Evolutionary conservation across 2,888 invertebrate species (phyloP), one percentile per base, ranked within the genome.

Genomic region (Thalpophila matura): DNA sequence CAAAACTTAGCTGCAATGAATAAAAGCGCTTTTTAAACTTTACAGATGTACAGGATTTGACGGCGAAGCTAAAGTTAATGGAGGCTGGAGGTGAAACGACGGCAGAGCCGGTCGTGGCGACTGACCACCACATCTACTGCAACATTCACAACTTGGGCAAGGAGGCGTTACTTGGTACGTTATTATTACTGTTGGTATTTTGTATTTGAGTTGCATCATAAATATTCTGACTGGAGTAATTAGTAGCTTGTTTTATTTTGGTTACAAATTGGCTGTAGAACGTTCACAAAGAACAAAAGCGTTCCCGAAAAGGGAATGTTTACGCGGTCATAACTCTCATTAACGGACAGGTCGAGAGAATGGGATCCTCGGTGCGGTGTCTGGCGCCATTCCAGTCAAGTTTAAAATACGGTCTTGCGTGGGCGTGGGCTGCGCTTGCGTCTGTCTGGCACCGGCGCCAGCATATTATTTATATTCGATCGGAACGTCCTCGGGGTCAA

Each of bases 31-130:
- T 47, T 29, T 51, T 71, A 42, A 83, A 84, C 53, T 94, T 95
- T 84, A 56, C 96, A 96, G 97, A 97, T 90, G 96, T 97, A 77
- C 96, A 97, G 88, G 97, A 97, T 88, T 94, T 97, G 82, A 96
- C 97, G 77, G 96, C 96, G 46, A 96, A 96, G 86, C 91, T 97
- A 86, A 97, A 96, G 84, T 89, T 97, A 71, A 97, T 97, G 96
- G 95, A 95, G 77, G 88, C 92, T 10, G 94, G 94, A 20, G 87
- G 86, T n/a, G 92, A 91, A 61, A 62, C 89, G 33, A 85, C 90
- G 66, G 83, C 86, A 10, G 92, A 91, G 86, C 91, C 91, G 26
- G 89, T 85, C 75, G 88, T 81, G 72, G 85, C 90, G 75, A 88
- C 91, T 71, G 93, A 92, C 65, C 94, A 92, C 73, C 94, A 95